Base-by-base conservation (phyloP, 2,113 vertebrate species). In the Albula glossodonta region DNA sequence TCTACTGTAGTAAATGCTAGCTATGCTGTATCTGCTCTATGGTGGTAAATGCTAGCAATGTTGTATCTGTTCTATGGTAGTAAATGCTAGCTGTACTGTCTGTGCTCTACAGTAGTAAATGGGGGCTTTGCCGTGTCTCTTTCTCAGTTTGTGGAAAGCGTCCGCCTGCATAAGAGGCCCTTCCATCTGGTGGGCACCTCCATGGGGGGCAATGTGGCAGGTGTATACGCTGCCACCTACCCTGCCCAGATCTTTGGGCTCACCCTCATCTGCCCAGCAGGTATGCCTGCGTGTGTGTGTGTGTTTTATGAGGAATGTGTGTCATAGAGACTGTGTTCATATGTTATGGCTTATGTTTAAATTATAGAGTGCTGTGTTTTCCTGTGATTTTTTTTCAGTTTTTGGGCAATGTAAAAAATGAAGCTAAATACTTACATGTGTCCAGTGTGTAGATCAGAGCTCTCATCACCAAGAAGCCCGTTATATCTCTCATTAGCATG, bases 161-260 rank as follows among this genome's bases (percentile, higher is more conserved):
- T 98, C 91, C 95, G 94, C 85, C 93, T 99, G 86, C 98, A 97
- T 92, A 96, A 93, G 92, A 99, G 95, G 87, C 96, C 96, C 7
- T 99, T 99, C 91, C 97, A 99, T 89, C 91, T 99, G 79, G 93
- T 98, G 79, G 98, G 98, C 83, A 97, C 96, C 25, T 96, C 97
- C 53, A 99, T 99, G 98, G 98, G 98, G 0, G 98, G 98, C 83
- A 95, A 96, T 0, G 96, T 99, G 81, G 98, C 97, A 0, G 98
- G 98, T 0, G 97, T 99, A 51, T 99, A 99, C 0, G 97, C 97
- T 2, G 97, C 98, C 77, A 93, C 92, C 84, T 96, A 98, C 86
- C 96, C 98, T 0, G 92, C 96, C 3, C 97, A 99, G 1, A 80
- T 99, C 92, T 97, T 96, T 89, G 96, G 97, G 90, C 92, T 99